Percentiles rank a stretch among this genome's conserved stretches.
Evolutionary conservation across 2,888 invertebrate species (phyloP).

Genomic region (Meteorus colon): DNA sequence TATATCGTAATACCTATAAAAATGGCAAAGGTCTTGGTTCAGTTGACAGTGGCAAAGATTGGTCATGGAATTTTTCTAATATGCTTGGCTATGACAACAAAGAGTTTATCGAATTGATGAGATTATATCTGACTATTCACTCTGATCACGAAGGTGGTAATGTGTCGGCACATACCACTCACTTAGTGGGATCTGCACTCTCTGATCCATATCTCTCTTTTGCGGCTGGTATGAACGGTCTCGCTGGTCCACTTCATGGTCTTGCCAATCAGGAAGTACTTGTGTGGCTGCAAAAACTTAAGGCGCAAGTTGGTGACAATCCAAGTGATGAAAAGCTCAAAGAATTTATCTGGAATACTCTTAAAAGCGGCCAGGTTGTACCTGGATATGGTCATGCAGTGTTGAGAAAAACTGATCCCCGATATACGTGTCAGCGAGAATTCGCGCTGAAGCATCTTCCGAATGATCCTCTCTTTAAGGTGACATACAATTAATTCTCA

Average conservation of each 20-base stretch:
- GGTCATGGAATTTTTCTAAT: slow-evolving; percentile 92
- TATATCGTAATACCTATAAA: slow-evolving; percentile 90
- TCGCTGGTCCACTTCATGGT: slow-evolving; percentile 96
- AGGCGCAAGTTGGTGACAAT: slow-evolving; percentile 88
- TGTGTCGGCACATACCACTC: slow-evolving; percentile 95
- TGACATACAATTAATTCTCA: slow-evolving; percentile 56
- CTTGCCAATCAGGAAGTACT: slow-evolving; percentile 95
- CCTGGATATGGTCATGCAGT: slow-evolving; percentile 98
- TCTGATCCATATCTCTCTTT: slow-evolving; percentile 96
- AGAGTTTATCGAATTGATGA: slow-evolving; percentile 91
- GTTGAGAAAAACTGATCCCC: slow-evolving; percentile 94
- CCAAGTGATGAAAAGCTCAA: slow-evolving; percentile 93
- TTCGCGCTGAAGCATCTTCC: slow-evolving; percentile 95
- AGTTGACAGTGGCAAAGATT: slow-evolving; percentile 92
- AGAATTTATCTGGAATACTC: slow-evolving; percentile 97
- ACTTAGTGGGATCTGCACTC: slow-evolving; percentile 94
- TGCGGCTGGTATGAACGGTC: slow-evolving; percentile 93
- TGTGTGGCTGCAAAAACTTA: slow-evolving; percentile 93
- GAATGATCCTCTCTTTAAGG: slow-evolving; percentile 91
- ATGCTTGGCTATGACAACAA: slow-evolving; percentile 93
- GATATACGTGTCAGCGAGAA: slow-evolving; percentile 94
- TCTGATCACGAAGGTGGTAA: slow-evolving; percentile 97
- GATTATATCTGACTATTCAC: slow-evolving; percentile 95
- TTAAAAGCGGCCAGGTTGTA: slow-evolving; percentile 96
- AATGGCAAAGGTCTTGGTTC: slow-evolving; percentile 86